A percentile compares a stretch with the other conserved stretches of the same genome.
phyloP scores from a whole-genome alignment of 2,888 invertebrate genomes.

The Drosophila robusta region DNA sequence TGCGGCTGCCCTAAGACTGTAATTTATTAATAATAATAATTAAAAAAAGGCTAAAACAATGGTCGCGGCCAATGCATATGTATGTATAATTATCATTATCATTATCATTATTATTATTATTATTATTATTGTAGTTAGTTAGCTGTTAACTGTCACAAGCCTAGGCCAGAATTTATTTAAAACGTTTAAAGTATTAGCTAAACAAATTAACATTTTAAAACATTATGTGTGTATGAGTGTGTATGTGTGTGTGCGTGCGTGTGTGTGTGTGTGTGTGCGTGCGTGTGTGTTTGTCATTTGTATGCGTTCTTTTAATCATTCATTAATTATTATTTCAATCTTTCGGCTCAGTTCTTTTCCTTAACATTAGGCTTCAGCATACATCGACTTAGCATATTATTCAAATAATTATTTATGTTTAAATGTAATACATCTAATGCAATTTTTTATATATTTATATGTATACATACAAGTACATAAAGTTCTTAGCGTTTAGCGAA shows the following conservation, averaged over 20 bases:
- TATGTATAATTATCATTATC: constrained; percentile 52
- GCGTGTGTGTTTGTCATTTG: constrained; percentile 16
- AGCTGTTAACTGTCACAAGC: constrained; percentile 56
- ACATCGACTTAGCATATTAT: constrained; percentile 30
- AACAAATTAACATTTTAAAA: constrained; percentile 40
- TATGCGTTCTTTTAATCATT: constrained; percentile 15
- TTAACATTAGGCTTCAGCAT: constrained; percentile 41
- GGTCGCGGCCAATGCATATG: constrained; percentile 37
- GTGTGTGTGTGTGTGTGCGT: constrained; percentile 1
- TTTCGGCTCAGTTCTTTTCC: constrained; percentile 47
- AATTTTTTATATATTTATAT: constrained; percentile 46
- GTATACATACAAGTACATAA: constrained; percentile 15
- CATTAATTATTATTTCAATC: constrained; percentile 18
- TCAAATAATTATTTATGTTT: constrained; percentile 57
- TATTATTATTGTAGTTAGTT: constrained; percentile 34
- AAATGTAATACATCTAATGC: constrained; percentile 52
- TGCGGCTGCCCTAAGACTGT: constrained; percentile 68
- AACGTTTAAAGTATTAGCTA: constrained; percentile 68
- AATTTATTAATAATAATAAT: constrained; percentile 61
- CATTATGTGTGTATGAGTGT: constrained; percentile 1
- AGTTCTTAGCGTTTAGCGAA: constrained; percentile 28
- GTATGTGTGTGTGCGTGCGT: constrained; percentile 1
- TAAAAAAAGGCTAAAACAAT: constrained; percentile 31
- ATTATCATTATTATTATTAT: constrained; percentile 27
- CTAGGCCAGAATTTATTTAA: constrained; percentile 62